A percentile compares a stretch with the other conserved stretches of the same genome.
phyloP scores from a whole-genome alignment of 2,113 vertebrate genomes.

The Antennarius striatus region DNA sequence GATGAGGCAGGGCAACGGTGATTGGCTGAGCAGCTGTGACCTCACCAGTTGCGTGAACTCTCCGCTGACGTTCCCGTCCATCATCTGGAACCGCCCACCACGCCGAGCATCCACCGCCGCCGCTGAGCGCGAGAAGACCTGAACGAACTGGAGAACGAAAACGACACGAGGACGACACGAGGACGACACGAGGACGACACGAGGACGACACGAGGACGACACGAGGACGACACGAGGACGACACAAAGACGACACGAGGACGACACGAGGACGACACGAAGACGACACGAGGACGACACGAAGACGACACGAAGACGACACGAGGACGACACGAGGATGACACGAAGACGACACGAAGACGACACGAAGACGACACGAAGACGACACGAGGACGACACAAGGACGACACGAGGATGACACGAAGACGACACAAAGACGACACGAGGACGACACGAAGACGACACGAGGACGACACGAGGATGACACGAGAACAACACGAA shows the following conservation, averaged over 20 bases:
- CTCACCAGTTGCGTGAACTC: slow-evolving; percentile 89
- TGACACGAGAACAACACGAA: no score
- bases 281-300: no score
- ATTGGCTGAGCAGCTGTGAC: slow-evolving; percentile 12
- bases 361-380: neutral
- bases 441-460: neutral
- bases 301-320: neutral
- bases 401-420: no score
- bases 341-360: neutral
- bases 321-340: no score
- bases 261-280: neutral
- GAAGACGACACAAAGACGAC: neutral
- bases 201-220: neutral
- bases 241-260: neutral
- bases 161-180: no score
- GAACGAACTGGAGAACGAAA: slow-evolving; percentile 81
- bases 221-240: no score
- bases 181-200: no score
- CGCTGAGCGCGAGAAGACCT: slow-evolving; percentile 87
- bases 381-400: no score
- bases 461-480: no score
- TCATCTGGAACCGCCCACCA: slow-evolving; percentile 88
- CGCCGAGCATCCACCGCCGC: slow-evolving; percentile 82
- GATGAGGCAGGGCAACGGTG: neutral
- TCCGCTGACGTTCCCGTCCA: slow-evolving; percentile 87